A percentile compares a stretch with the other conserved stretches of the same genome.
These are phyloP conservation scores for Odontomyia ornata DNA, from an alignment of 2,888 invertebrate genomes.

Conservation along the genomic window DNA sequence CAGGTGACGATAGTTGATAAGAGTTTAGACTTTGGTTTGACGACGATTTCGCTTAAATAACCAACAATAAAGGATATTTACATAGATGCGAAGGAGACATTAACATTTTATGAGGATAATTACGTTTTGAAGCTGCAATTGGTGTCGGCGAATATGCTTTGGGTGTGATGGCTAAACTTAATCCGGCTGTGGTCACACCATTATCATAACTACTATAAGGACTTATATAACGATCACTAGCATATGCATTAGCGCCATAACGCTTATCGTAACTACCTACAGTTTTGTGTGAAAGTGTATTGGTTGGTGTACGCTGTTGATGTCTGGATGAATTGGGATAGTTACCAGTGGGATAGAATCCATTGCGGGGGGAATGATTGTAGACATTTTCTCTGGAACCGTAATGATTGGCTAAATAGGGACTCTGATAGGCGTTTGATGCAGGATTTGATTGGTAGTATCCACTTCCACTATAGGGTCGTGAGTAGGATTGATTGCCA, in stretches of 20 bases:
- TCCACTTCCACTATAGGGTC: slow-evolving; percentile 60
- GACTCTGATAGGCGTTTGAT: slow-evolving; percentile 59
- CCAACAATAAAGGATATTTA: too few species aligned
- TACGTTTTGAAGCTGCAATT: slow-evolving; percentile 55
- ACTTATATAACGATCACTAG: slow-evolving; percentile 61
- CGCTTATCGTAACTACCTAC: slow-evolving; percentile 52
- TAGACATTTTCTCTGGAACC: slow-evolving; percentile 61
- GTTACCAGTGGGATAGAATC: slow-evolving; percentile 57
- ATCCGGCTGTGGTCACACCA: slow-evolving; percentile 63
- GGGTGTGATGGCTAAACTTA: slow-evolving; percentile 56
- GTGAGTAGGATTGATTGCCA: slow-evolving; percentile 54
- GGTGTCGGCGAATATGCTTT: slow-evolving; percentile 50
- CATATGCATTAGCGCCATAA: slow-evolving; percentile 56
- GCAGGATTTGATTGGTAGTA: slow-evolving; percentile 56
- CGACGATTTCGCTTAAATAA: slow-evolving; percentile 52
- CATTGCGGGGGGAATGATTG: slow-evolving; percentile 54
- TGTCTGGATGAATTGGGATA: slow-evolving; percentile 9
- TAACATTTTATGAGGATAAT: not conserved
- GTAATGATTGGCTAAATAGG: slow-evolving; percentile 59
- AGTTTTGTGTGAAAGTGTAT: slow-evolving; percentile 46
- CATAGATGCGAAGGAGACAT: not conserved
- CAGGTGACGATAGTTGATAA: slow-evolving; percentile 47
- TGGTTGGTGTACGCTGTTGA: slow-evolving; percentile 23
- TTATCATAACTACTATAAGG: slow-evolving; percentile 64
- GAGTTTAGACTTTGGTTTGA: slow-evolving; percentile 61